Base-by-base conservation (phyloP, 2,888 invertebrate species). In the Ceramica pisi region DNA sequence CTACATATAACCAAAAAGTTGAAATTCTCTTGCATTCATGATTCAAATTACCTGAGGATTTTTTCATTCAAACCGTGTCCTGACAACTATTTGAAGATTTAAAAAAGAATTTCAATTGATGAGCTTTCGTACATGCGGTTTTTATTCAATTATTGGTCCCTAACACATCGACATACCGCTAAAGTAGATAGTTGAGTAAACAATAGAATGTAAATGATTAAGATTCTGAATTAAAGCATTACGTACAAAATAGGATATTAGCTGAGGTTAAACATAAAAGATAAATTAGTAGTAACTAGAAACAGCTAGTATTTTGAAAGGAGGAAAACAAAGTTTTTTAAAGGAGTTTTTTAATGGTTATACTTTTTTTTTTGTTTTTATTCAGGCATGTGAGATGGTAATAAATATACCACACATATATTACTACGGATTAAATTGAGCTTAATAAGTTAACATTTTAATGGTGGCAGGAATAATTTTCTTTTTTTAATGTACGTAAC, bases 401-500 rank as follows among this genome's bases (percentile, higher is more conserved):
- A 65, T 19, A 31, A 38, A 53, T 35, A 61, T 23, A 59, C 50
- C 23, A 62, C 38, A 62, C 16, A 38, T 9, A 19, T 31, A 4
- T 14, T 31, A 35, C 61, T 31, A 56, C 10, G 21, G 16, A 69
- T 65, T 16, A 23, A 38, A 46, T 65, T 44, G 38, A 41, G 56
- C 26, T 53, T 67, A 62, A 57, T 50, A 16, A 50, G 12, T 53
- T 50, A 63, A 63, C 48, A 62, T 74, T 80, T 77, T 63, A 23
- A 57, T 56, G 57, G 61, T 76, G 64, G 57, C 64, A 64, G 59
- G 61, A 67, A 71, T 72, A 62, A 63, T 55, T 65, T 71, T 69
- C 19, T 55, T 70, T 70, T 19, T 78, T 62, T 75, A 71, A 56
- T 50, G 19, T 83, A 75, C 69, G 76, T 83, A 72, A 75, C 66